Conservation (phyloP, 1,140 invertebrate genomes). For the Lepidurus apus region DNA sequence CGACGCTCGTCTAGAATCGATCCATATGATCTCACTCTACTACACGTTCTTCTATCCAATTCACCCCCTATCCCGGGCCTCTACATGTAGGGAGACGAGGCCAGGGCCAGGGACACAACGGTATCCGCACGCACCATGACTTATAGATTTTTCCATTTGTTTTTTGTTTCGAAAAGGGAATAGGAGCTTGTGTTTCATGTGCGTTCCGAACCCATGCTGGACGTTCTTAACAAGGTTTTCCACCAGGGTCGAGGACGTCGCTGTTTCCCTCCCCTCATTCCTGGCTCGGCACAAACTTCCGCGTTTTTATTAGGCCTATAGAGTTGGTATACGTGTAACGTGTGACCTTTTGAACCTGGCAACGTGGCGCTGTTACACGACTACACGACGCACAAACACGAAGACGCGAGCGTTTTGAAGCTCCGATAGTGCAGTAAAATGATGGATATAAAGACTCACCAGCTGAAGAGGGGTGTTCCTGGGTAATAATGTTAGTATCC, state of each 20-base stretch:
- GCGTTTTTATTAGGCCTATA: neutral
- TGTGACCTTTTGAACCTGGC: too few species aligned
- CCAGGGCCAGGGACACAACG: constrained; percentile 6
- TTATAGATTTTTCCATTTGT: too few species aligned
- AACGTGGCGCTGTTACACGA: too few species aligned
- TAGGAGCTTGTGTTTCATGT: neutral
- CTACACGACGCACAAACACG: too few species aligned
- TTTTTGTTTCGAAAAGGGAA: neutral
- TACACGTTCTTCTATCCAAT: neutral
- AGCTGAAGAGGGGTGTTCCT: neutral
- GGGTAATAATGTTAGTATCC: constrained; percentile 2
- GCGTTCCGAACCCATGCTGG: neutral
- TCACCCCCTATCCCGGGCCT: neutral
- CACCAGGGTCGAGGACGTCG: neutral
- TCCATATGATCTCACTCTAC: neutral
- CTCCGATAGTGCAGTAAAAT: too few species aligned
- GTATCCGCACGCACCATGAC: neutral
- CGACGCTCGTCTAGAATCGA: constrained; percentile 6
- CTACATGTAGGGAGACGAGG: neutral
- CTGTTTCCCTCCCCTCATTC: neutral
- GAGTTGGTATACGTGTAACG: too few species aligned
- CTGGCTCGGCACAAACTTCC: neutral
- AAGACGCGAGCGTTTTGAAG: too few species aligned
- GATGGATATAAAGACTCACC: neutral
- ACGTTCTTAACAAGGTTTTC: neutral